Base-by-base conservation (phyloP, 64 coral and sea anemone genomes). In the Astreopora myriophthalma region DNA sequence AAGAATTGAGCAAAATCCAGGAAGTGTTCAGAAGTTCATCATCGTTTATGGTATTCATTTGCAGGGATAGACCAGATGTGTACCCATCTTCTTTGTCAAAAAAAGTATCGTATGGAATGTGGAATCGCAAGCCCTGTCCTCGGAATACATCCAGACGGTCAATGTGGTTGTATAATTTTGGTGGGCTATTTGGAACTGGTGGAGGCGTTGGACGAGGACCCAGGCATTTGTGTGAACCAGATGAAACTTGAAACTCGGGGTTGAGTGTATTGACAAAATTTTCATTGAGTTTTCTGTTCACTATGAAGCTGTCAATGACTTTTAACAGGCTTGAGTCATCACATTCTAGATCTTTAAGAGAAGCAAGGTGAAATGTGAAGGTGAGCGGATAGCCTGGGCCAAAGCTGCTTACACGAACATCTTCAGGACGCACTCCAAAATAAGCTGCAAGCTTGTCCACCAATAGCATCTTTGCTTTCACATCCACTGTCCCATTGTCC, bases 1-100 rank as follows among this genome's bases (percentile, higher is more conserved):
- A 90, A n/a, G 92, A 93, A 83, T 97, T 97, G 20, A 97, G 34
- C 14, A 97, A 83, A 37, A 97, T 97, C 95, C 95, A 97, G 22
- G 95, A 97, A 7, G 95, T 90, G 10, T 73, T 32, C 6, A 97
- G 70, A 49, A 97, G 78, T 11, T 73, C 35, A 14, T 65, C 22
- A 44, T 48, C 74, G 36, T 94, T 52, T 9, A 79, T 82, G 22
- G 69, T 82, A 26, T 46, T 81, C 29, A 91, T 67, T 16, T 84
- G 58, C 19, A 97, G 89, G 27, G 48, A 87, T 23, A 97, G 84
- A 31, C 94, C 86, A 67, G 74, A 89, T 13, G 95, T 94, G 37
- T 75, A 38, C 1, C 34, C 28, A 70, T 97, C 95, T 73, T 97
- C 95, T 40, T 94, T 90, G 36, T 97, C 95, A 71, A 67, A 79